Evolutionary conservation across 2,888 invertebrate species (phyloP).

Genomic region (Strigamia crassipes): DNA sequence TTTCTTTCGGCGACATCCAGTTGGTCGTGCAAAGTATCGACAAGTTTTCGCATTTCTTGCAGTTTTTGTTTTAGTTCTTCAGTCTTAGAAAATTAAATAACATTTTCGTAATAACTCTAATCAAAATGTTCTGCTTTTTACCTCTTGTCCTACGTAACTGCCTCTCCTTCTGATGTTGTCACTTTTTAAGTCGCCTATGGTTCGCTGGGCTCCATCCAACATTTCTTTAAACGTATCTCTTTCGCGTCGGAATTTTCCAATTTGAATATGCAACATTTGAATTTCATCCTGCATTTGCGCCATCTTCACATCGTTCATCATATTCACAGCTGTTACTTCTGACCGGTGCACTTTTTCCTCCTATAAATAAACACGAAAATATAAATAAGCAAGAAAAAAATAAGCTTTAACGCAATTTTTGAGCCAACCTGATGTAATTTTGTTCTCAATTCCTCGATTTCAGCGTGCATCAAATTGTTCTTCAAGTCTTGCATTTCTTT

Average conservation of each 20-base stretch:
- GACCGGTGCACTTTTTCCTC: conserved; percentile 75
- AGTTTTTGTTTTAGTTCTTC: conserved; percentile 80
- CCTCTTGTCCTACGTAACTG: conserved; percentile 44
- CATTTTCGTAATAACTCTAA: background rate
- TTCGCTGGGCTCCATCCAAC: conserved; percentile 78
- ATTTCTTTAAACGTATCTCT: conserved; percentile 87
- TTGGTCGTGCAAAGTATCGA: conserved; percentile 85
- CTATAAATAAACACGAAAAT: conserved; percentile 56
- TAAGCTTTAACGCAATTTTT: background rate
- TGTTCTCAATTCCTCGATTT: conserved; percentile 43
- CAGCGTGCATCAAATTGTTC: conserved; percentile 46
- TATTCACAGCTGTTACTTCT: conserved; percentile 78
- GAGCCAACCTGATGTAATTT: conserved; percentile 41
- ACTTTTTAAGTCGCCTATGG: conserved; percentile 74
- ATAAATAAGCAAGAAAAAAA: background rate
- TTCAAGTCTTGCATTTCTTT: conserved; percentile 66
- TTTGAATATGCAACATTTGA: conserved; percentile 78
- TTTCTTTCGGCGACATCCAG: conserved; percentile 81
- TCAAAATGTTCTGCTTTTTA: background rate
- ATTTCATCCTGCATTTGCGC: conserved; percentile 80
- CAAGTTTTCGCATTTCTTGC: conserved; percentile 79
- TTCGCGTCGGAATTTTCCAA: conserved; percentile 80
- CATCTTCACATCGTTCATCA: conserved; percentile 83
- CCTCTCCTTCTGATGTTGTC: conserved; percentile 53
- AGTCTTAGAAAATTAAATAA: conserved; percentile 62